Base-by-base conservation (phyloP, 2,888 invertebrate genomes). In the Eupeodes latifasciatus region DNA sequence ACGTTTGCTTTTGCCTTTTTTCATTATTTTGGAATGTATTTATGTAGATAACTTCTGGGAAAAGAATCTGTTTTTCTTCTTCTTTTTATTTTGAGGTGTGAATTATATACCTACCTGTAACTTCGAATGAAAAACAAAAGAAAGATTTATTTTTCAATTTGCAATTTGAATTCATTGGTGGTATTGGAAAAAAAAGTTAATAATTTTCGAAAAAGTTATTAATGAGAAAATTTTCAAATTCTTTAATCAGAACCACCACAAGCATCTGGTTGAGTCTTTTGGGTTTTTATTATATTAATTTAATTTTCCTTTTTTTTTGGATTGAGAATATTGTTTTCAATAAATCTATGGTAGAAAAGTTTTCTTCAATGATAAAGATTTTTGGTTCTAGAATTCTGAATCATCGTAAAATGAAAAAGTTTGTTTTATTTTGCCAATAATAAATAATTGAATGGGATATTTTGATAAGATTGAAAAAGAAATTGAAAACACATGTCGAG, bases 191-290 rank as follows among this genome's bases (percentile, higher is more conserved):
- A 61, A 69, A 61, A 81, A 76, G 51, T 69, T 67, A 40, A 61
- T 19, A 4, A 40, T 6, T 11, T 67, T 11, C 44, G 7, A 7
- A 69, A 19, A 69, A 61, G 51, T 55, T 69, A n/a, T 27, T 72
- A 72, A 71, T 61, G 61, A 61, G 51, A 79, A 27, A 61, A 40
- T n/a, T 61, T 59, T 69, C 6, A 27, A 12, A 51, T 59, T 40
- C 61, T 14, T 11, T 71, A 71, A 61, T 79, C 61, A 12, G 5
- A 40, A 40, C 5, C 40, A 40, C 40, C 40, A 40, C 6, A 51
- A 44, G 27, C 78, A 62, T 61, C 61, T 71, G 78, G 69, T 51
- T 19, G 6, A 7, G 59, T 59, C 49, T 10, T 34, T 36, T 47
- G 16, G 12, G 7, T 62, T 47, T 34, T 53, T 27, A 27, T 19